Base-by-base conservation (phyloP, 2,113 vertebrate genomes). In the Perccottus glenii region DNA sequence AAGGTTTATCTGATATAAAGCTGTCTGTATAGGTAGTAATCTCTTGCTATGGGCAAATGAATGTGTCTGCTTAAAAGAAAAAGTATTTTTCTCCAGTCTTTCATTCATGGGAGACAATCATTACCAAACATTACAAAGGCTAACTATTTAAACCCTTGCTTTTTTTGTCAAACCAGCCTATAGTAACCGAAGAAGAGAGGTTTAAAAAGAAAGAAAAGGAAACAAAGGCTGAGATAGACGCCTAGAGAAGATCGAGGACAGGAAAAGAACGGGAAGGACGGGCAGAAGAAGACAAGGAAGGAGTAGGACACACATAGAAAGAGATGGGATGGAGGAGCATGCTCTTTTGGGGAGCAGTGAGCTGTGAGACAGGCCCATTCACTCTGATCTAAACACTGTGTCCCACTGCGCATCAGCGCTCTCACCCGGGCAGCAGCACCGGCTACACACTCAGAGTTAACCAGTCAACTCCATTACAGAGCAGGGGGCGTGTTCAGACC, bases 381-480 rank as follows among this genome's bases (percentile, higher is more conserved):
- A 93, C 68, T 66, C 57, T 50, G 74, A 84, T 88, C 87, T 88
- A 90, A 90, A 90, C 84, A 82, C 84, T 82, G 78, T 85, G 87
- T 91, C 88, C 86, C 87, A 90, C 85, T 90, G 91, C 83, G 90
- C 90, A 89, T 90, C 86, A 90, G 77, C 84, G 89, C 87, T 90
- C 87, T 91, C 90, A 92, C 90, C 91, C 85, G 42, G 90, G 89
- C 88, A 92, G 90, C 90, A 58, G 67, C 76, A 73, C 84, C 78
- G 84, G 84, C 84, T 83, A 70, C 85, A 91, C 89, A 90, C 89
- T 85, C 83, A 91, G 75, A 90, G 91, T 93, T 93, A 93, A 93
- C 90, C 91, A 94, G 92, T 93, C 92, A 91, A 90, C 90, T 89
- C 87, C 87, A 90, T 89, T 92, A 90, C 86, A 87, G 90, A 82